Conservation (phyloP, 2,113 vertebrate species). For the human (Homo sapiens) region GRCh38 chr15:23394001-23394500, state of each 20-base stretch:
- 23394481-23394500: neutral
- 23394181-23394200: too few species aligned
- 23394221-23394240: too few species aligned
- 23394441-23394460: neutral
- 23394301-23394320: neutral
- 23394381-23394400: neutral
- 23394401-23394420: neutral
- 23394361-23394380: neutral
- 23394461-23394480: neutral
- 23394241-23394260: too few species aligned
- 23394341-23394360: neutral
- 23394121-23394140: too few species aligned
- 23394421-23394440: neutral
- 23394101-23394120: too few species aligned
- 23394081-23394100: too few species aligned
- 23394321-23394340: neutral
- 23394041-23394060: neutral
- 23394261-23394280: too few species aligned
- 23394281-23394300: too few species aligned
- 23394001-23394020: neutral
- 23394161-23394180: too few species aligned
- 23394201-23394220: too few species aligned
- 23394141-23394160: too few species aligned
- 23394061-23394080: too few species aligned
- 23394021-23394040: neutral